Base-by-base conservation (phyloP, 1,140 invertebrate genomes). In the Chironomus striatipennis region DNA sequence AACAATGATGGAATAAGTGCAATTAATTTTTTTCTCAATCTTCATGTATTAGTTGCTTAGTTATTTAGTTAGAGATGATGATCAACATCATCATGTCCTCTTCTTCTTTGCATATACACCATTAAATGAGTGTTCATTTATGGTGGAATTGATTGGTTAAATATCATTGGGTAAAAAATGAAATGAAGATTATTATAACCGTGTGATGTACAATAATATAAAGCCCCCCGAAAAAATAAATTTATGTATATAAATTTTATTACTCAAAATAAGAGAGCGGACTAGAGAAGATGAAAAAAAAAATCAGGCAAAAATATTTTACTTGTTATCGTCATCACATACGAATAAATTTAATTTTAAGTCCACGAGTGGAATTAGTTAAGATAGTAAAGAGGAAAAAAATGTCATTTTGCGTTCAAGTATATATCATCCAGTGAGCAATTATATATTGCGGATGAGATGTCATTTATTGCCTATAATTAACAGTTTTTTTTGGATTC, bases 311-410 rank as follows among this genome's bases (percentile, higher is more conserved):
- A 67, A 67, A 67, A 8, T 17, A 17, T 20, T n/a, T 67, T 67
- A 70, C 65, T 70, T 70, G 65, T 70, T 70, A 70, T 70, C 65
- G 65, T 70, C 65, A 70, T 70, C 65, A 70, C 65, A 18, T 17
- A 20, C 17, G 20, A 70, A 70, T 20, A 70, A 70, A 70, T 57
- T 57, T 57, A 57, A n/a, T 57, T 57, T 34, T 57, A 57, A 57
- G 47, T 57, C 47, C 47, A 57, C 47, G 47, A 57, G 47, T n/a
- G 47, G 47, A 57, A 57, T 57, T 57, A 57, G 47, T 57, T 57
- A 34, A 57, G 47, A n/a, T 57, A 57, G 47, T 57, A n/a, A 57
- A 10, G 47, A 47, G 43, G 43, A 47, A 47, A 47, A 57, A 57
- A 15, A 15, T 5, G 12, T 0, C 12, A n/a, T 57, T 57, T 57